Evolutionary conservation across 2,797 vertebrate species (phyloP).

Genomic region (Notolabrus celidotus): DNA sequence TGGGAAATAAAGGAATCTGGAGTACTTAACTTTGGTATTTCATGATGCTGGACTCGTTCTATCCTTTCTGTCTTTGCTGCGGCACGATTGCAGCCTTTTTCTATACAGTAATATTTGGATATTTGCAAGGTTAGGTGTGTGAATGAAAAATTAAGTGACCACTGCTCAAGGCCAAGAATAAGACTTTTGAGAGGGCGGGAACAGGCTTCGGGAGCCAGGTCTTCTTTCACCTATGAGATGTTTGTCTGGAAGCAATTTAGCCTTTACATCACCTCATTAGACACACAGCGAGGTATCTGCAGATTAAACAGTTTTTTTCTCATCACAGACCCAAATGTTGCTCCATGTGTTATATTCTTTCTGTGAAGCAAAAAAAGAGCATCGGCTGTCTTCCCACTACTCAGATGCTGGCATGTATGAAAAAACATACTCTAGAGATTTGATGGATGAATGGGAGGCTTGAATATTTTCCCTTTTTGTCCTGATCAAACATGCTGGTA

Average conservation of each 20-base stretch:
- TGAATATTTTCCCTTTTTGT: conserved; percentile 45
- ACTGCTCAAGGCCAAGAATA: conserved; percentile 60
- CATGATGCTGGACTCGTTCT: conserved; percentile 44
- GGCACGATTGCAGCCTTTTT: conserved; percentile 33
- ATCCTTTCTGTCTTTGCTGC: conserved; percentile 36
- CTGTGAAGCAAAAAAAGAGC: conserved; percentile 53
- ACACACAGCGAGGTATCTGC: conserved; percentile 56
- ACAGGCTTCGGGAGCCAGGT: conserved; percentile 47
- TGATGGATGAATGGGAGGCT: conserved; percentile 62
- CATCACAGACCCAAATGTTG: conserved; percentile 49
- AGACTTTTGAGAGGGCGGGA: conserved; percentile 56
- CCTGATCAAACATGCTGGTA: conserved; percentile 55
- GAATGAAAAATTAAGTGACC: conserved; percentile 65
- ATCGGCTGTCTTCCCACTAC: conserved; percentile 41
- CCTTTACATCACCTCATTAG: conserved; percentile 62
- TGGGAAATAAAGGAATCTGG: conserved; percentile 66
- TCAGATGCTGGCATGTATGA: conserved; percentile 51
- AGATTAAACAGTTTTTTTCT: conserved; percentile 52
- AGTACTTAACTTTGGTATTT: conserved; percentile 54
- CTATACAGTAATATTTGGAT: conserved; percentile 42
- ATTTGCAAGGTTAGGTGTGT: conserved; percentile 67
- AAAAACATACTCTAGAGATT: conserved; percentile 46
- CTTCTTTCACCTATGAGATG: conserved; percentile 63
- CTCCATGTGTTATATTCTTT: conserved; percentile 50
- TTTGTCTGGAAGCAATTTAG: conserved; percentile 75